A percentile compares a stretch with the other conserved stretches of the same genome.
phyloP scores from a whole-genome alignment of 2,113 vertebrate genomes.

The Leptodactylus fuscus region DNA sequence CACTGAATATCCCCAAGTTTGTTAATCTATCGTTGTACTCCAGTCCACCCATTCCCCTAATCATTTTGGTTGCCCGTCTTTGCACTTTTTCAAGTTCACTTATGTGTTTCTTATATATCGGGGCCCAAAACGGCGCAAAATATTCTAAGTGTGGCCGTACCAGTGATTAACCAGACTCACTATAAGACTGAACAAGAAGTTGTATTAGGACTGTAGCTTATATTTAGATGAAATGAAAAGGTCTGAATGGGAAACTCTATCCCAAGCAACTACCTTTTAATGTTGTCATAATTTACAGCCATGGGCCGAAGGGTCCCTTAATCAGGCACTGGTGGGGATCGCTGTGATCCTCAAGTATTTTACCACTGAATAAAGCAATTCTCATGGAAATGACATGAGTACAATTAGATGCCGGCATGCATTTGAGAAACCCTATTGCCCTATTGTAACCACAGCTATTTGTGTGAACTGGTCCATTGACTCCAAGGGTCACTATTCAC shows the following conservation, averaged over 20 bases:
- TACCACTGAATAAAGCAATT: neutral
- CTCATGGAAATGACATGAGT: constrained; percentile 3
- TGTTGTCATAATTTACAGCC: neutral
- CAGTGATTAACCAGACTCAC: too few relatives aligned
- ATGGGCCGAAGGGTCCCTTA: neutral
- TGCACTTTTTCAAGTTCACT: too few relatives aligned
- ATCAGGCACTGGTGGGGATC: constrained; percentile 1
- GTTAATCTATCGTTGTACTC: too few relatives aligned
- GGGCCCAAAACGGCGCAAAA: too few relatives aligned
- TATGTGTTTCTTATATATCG: too few relatives aligned
- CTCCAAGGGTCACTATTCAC: constrained; percentile 33
- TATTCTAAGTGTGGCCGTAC: too few relatives aligned
- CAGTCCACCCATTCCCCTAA: too few relatives aligned
- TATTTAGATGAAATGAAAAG: neutral
- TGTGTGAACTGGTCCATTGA: constrained; percentile 27
- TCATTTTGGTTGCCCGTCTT: too few relatives aligned
- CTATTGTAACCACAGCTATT: constrained; percentile 24
- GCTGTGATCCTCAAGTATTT: neutral
- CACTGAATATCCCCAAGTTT: too few relatives aligned
- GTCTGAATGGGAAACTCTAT: neutral
- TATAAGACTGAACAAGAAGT: too few relatives aligned
- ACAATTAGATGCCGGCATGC: neutral
- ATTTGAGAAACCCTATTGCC: constrained; percentile 28
- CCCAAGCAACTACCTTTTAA: neutral
- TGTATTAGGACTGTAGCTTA: neutral